These are phyloP conservation scores for Lasioglossum oenotherae DNA, from an alignment of 2,888 invertebrate genomes.

Conservation along the genomic window DNA sequence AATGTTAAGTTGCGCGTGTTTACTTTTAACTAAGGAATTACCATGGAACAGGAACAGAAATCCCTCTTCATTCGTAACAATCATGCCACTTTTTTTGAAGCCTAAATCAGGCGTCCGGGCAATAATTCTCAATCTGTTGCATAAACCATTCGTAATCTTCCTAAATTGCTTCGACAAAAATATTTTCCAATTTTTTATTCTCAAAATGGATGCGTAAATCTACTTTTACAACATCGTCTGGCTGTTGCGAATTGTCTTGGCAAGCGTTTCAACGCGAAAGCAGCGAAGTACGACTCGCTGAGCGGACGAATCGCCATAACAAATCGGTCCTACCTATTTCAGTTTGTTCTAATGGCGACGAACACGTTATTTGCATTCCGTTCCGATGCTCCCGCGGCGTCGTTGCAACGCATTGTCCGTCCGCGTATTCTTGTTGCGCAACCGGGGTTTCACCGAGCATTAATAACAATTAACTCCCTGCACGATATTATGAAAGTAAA, in stretches of 20 bases:
- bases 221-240: neutral
- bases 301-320: neutral
- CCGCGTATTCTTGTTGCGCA: slow-evolving; percentile 27
- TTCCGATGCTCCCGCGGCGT: slow-evolving; percentile 19
- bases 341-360: slow-evolving; percentile 28
- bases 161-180: neutral
- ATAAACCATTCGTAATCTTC: neutral
- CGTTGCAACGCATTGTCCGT: slow-evolving; percentile 39
- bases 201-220: neutral
- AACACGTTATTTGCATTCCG: slow-evolving; percentile 37
- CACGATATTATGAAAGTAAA: slow-evolving; percentile 46
- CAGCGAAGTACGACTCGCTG: neutral
- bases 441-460: slow-evolving; percentile 37
- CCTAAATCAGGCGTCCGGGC: no score
- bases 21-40: neutral
- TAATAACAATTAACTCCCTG: slow-evolving; percentile 46
- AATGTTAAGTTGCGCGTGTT: neutral
- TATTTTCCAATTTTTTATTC: neutral
- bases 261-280: neutral
- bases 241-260: neutral
- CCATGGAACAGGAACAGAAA: neutral
- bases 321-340: slow-evolving; percentile 14
- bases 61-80: neutral
- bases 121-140: neutral
- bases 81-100: neutral